These are phyloP conservation scores for Melanotaenia maccullochi DNA, from an alignment of 2,797 vertebrate species.

Conservation along the genomic window DNA sequence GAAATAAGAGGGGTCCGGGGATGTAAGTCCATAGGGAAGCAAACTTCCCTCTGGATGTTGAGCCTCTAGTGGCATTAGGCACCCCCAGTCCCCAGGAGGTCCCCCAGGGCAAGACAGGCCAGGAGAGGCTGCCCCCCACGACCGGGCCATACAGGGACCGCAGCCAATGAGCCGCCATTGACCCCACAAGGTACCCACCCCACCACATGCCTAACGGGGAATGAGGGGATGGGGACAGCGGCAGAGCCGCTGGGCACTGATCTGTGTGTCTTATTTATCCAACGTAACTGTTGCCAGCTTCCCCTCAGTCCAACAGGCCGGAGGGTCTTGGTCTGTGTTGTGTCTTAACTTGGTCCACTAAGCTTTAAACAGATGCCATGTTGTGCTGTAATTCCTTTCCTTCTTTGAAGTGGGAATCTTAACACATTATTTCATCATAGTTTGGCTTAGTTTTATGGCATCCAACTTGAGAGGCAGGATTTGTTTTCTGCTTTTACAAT, in stretches of 20 bases:
- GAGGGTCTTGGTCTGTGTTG: slow-evolving; percentile 65
- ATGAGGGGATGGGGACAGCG: too few relatives aligned
- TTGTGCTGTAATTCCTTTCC: slow-evolving; percentile 47
- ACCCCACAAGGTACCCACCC: too few relatives aligned
- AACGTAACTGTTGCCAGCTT: slow-evolving; percentile 63
- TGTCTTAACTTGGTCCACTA: slow-evolving; percentile 69
- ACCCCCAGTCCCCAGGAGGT: too few relatives aligned
- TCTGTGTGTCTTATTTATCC: slow-evolving; percentile 64
- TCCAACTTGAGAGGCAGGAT: slow-evolving; percentile 52
- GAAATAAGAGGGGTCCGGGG: too few relatives aligned
- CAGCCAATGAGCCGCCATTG: too few relatives aligned
- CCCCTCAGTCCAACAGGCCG: slow-evolving; percentile 58
- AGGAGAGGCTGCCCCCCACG: too few relatives aligned
- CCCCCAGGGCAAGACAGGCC: too few relatives aligned
- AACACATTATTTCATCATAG: slow-evolving; percentile 64
- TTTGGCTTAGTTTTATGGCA: slow-evolving; percentile 63
- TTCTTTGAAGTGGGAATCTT: slow-evolving; percentile 78
- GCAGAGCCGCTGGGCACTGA: slow-evolving; percentile 13
- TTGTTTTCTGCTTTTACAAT: slow-evolving; percentile 6
- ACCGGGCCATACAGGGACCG: too few relatives aligned
- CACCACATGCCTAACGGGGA: too few relatives aligned
- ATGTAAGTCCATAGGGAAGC: too few relatives aligned
- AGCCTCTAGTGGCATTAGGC: too few relatives aligned
- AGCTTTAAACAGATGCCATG: slow-evolving; percentile 72
- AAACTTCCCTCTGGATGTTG: too few relatives aligned